Percentiles rank a stretch among this genome's conserved stretches.
These are phyloP conservation scores for Perdita meconis DNA, from an alignment of 2,888 invertebrate genomes.

Conservation along the genomic window DNA sequence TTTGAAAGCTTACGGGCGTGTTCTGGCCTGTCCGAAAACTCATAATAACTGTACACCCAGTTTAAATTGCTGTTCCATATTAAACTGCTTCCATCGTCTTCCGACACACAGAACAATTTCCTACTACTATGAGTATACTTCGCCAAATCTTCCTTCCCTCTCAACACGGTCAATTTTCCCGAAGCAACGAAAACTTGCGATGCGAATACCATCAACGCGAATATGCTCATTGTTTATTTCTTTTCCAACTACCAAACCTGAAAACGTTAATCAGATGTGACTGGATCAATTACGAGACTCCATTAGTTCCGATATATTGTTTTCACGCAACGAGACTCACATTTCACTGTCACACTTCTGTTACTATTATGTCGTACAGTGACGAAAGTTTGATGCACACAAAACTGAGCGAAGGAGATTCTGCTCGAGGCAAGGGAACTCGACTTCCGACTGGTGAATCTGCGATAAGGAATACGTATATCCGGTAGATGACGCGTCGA, in stretches of 20 bases:
- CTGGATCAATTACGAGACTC: not conserved
- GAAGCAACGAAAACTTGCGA: not conserved
- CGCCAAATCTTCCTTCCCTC: too few species aligned
- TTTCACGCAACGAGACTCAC: not conserved
- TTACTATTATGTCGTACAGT: too few species aligned
- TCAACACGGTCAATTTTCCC: constrained; percentile 37
- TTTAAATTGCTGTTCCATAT: constrained; percentile 67
- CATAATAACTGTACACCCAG: constrained; percentile 9
- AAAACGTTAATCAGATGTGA: not conserved
- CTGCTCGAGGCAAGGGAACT: constrained; percentile 48
- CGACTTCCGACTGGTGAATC: constrained; percentile 62
- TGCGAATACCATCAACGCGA: constrained; percentile 26
- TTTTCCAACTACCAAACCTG: not conserved
- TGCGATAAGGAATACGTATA: constrained; percentile 58
- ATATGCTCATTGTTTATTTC: constrained; percentile 11
- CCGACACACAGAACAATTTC: constrained; percentile 58
- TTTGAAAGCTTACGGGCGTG: constrained; percentile 19
- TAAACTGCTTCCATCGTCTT: constrained; percentile 62
- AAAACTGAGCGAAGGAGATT: constrained; percentile 10
- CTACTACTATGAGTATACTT: not conserved
- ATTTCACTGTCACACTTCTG: not conserved
- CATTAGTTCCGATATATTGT: not conserved
- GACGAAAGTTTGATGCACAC: not conserved
- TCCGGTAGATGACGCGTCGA: constrained; percentile 39
- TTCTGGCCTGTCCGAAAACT: constrained; percentile 12